These are phyloP conservation scores for Epizoanthus illoricatus DNA, from an alignment of 92 coral and sea anemone species.

Conservation along the genomic window DNA sequence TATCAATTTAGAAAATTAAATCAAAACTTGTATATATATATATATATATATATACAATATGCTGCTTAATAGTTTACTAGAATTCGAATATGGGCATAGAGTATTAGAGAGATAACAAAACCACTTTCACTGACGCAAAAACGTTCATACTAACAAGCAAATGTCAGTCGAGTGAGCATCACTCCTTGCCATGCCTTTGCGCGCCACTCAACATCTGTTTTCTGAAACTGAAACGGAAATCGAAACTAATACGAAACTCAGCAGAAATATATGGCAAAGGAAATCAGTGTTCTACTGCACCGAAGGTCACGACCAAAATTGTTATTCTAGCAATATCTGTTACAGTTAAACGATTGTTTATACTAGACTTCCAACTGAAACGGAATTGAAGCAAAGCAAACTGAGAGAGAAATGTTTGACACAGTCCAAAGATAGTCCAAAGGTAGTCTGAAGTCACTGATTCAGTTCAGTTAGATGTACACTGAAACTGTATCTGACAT, in stretches of 20 bases:
- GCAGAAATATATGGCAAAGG: slow-evolving; percentile 8
- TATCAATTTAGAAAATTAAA: too few species aligned
- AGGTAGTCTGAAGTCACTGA: background rate
- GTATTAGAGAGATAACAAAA: too few species aligned
- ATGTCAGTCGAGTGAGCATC: background rate
- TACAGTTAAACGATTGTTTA: slow-evolving; percentile 32
- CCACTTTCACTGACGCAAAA: too few species aligned
- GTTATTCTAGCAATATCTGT: slow-evolving; percentile 43
- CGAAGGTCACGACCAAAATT: slow-evolving; percentile 37
- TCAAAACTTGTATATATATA: too few species aligned
- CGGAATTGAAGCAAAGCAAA: background rate
- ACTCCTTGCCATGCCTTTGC: background rate
- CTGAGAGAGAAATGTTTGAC: background rate
- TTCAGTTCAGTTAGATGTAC: too few species aligned
- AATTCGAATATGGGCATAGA: too few species aligned
- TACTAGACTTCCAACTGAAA: slow-evolving; percentile 18
- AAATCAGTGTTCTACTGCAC: background rate
- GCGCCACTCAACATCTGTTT: background rate
- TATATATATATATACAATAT: too few species aligned
- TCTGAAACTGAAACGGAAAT: slow-evolving; percentile 10
- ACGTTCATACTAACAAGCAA: too few species aligned
- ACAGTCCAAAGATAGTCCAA: background rate
- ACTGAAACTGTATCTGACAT: too few species aligned
- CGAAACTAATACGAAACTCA: background rate
- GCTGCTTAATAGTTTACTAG: too few species aligned